These are phyloP conservation scores for Pteruthius melanotis DNA, from an alignment of 2,113 vertebrate genomes.

Conservation along the genomic window DNA sequence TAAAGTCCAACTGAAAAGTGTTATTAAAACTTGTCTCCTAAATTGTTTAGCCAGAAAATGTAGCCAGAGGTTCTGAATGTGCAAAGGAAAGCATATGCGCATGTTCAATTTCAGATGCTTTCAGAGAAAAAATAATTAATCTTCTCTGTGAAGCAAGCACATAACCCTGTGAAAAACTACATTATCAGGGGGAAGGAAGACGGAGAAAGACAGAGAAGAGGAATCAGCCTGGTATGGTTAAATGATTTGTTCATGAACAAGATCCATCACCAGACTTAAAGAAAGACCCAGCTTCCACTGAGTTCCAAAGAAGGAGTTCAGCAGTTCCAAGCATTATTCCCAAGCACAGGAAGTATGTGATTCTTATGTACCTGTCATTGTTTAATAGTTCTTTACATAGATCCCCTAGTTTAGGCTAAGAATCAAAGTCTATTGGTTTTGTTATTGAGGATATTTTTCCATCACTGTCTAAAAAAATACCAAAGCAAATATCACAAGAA, in stretches of 20 bases:
- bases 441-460: not conserved
- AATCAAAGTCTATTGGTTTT: not conserved
- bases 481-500: not conserved
- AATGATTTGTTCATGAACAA: not conserved
- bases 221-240: not conserved
- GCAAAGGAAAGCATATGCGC: not conserved
- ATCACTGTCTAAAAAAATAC: not conserved
- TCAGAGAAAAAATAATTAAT: conserved; percentile 6
- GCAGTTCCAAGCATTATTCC: not conserved
- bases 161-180: not conserved
- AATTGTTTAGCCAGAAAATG: not conserved
- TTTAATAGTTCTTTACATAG: not conserved
- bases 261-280: not conserved
- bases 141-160: not conserved
- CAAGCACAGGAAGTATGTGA: not conserved
- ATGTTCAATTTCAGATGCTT: not conserved
- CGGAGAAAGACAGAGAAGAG: not conserved
- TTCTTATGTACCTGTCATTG: not conserved
- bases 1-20: not conserved
- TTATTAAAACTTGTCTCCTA: not conserved
- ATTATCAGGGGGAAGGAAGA: not conserved
- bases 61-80: not conserved
- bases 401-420: not conserved
- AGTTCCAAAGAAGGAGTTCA: not conserved
- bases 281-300: not conserved